Evolutionary conservation across 1,140 invertebrate species (phyloP).

Genomic region (Polypedilum pembai): DNA sequence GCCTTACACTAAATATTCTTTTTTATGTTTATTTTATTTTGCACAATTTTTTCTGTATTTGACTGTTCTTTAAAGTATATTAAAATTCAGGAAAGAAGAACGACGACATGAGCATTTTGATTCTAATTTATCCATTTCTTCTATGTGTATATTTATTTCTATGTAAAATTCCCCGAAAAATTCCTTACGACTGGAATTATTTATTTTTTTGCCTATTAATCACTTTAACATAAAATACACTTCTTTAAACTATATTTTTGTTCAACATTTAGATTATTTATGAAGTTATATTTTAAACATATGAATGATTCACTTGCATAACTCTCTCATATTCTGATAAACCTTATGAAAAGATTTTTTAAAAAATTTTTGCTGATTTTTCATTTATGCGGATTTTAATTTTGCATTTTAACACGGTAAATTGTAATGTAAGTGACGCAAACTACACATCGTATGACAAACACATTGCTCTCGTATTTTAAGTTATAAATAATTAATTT

Average conservation of each 20-base stretch:
- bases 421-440: too few relatives aligned
- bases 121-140: background rate
- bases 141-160: background rate
- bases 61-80: background rate
- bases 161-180: background rate
- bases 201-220: background rate
- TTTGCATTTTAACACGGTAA: background rate
- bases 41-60: too few relatives aligned
- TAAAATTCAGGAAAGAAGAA: background rate
- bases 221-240: background rate
- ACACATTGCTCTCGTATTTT: too few relatives aligned
- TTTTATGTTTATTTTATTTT: too few relatives aligned
- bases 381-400: background rate
- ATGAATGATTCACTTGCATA: constrained; percentile 12
- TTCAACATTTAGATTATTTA: background rate
- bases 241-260: background rate
- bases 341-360: background rate
- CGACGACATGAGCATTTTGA: background rate
- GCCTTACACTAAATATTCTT: too few relatives aligned
- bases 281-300: background rate
- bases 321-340: background rate
- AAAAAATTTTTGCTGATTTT: background rate
- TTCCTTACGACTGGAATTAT: background rate
- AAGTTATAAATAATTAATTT: too few relatives aligned
- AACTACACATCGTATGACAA: too few relatives aligned